These are phyloP conservation scores for Pagetopsis macropterus DNA, from an alignment of 2,797 vertebrate genomes.

Conservation along the genomic window DNA sequence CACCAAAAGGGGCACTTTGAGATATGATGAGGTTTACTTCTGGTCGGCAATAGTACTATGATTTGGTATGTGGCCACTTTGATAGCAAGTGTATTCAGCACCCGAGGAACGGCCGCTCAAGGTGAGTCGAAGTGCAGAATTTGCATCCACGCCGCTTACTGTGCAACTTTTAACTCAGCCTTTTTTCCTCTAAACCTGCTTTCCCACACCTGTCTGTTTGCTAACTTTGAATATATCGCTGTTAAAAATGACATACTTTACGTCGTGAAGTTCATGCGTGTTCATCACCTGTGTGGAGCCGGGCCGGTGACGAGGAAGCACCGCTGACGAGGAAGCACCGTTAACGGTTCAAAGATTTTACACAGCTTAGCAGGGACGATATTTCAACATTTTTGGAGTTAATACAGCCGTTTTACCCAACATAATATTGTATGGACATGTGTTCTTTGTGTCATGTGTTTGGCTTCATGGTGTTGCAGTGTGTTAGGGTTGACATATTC, in stretches of 20 bases:
- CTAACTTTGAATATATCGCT: conserved; percentile 41
- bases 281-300: conserved; percentile 53
- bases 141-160: conserved; percentile 22
- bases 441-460: conserved; percentile 16
- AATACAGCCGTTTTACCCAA: neutral
- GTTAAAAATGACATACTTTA: conserved; percentile 45
- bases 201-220: neutral
- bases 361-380: neutral
- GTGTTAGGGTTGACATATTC: conserved; percentile 25
- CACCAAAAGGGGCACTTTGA: conserved; percentile 84
- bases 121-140: conserved; percentile 94
- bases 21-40: conserved; percentile 92
- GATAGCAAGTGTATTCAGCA: conserved; percentile 98
- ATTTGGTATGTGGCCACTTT: conserved; percentile 99
- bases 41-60: conserved; percentile 94
- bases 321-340: conserved; percentile 9
- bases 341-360: neutral
- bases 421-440: neutral
- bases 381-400: neutral
- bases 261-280: conserved; percentile 64
- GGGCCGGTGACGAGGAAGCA: conserved; percentile 17
- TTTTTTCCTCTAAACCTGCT: accelerated
- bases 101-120: conserved; percentile 95
- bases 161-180: conserved; percentile 48
- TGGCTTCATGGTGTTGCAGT: conserved; percentile 21